A percentile compares a stretch with the other conserved stretches of the same genome.
phyloP scores from a whole-genome alignment of 2,888 invertebrate species.

The Diadromus collaris region DNA sequence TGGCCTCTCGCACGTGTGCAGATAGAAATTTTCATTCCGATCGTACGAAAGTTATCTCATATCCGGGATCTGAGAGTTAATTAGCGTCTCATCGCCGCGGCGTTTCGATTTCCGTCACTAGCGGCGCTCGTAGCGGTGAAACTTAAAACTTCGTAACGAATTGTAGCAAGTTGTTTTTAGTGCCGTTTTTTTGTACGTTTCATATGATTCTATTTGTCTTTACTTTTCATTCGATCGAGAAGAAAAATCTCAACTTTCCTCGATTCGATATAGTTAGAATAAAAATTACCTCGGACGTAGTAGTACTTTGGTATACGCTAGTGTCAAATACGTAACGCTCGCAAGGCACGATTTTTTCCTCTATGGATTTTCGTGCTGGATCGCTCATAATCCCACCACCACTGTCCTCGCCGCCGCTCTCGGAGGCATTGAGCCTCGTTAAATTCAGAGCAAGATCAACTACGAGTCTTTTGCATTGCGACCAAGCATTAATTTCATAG shows the following conservation, averaged over 20 bases:
- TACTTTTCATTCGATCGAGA: constrained; percentile 17
- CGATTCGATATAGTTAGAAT: constrained; percentile 9
- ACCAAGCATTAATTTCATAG: constrained; percentile 78
- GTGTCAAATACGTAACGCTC: constrained; percentile 84
- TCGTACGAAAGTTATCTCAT: constrained; percentile 3
- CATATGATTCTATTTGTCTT: constrained; percentile 1
- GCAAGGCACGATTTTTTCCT: constrained; percentile 78
- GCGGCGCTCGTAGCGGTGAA: constrained; percentile 13
- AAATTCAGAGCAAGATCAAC: constrained; percentile 74
- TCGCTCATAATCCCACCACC: constrained; percentile 53
- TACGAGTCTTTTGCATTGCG: constrained; percentile 80
- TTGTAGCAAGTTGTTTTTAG: not conserved
- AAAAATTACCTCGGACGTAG: constrained; percentile 84
- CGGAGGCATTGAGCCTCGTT: constrained; percentile 69
- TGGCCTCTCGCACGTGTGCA: not conserved
- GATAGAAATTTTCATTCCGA: not conserved
- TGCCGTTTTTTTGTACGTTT: constrained; percentile 8
- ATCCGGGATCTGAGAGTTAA: constrained; percentile 3
- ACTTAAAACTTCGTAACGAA: not conserved
- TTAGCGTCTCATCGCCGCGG: constrained; percentile 4
- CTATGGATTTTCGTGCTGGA: constrained; percentile 49
- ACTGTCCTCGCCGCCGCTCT: constrained; percentile 59
- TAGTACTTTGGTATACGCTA: constrained; percentile 83
- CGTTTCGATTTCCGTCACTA: not conserved
- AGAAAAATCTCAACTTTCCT: constrained; percentile 2